Evolutionary conservation across 2,888 invertebrate genomes (phyloP), one percentile per base, ranked within the genome.

Genomic region (Dryadula phaetusa): DNA sequence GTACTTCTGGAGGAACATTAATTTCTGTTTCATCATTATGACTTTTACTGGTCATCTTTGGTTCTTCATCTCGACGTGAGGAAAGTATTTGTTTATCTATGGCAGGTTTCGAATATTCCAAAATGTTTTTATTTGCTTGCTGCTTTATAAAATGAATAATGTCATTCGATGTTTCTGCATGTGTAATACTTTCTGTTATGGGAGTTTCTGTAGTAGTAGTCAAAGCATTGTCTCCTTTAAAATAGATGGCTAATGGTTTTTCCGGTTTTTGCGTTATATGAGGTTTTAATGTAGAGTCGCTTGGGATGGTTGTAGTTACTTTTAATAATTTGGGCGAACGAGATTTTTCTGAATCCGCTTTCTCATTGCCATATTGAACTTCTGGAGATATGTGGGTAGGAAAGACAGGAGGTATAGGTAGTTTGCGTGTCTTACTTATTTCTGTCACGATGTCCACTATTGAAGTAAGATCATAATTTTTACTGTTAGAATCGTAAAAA

Each of bases 351-450:
- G 81, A 71, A 68, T 92, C 93, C 28, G 86, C 88, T 76, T 85
- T 87, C 72, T 93, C 93, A 71, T 93, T 93, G 20, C 93, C 93
- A 68, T 93, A 93, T 77, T 93, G 93, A 1, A 93, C 92, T 78
- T 93, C 93, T n/a, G 90, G 93, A 25, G 86, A 80, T 20, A 93
- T 80, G 70, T 91, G 88, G 40, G 82, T 81, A 5, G 93, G 93
- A 72, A 87, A 93, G 10, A 93, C 82, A 16, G 93, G 93, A 46
- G 83, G 79, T 56, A 85, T 74, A 8, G 87, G 88, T 44, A 84
- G 73, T 72, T 83, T 85, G 69, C 78, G 84, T 70, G 79, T 80
- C 12, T 74, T 70, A 61, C 65, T 79, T 28, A 74, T 74, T 68
- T 83, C 82, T 63, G 80, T 77, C 28, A 77, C 76, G 34, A 77